Evolutionary conservation across 2,113 vertebrate genomes (phyloP).

Genomic region (Callionymus lyra): DNA sequence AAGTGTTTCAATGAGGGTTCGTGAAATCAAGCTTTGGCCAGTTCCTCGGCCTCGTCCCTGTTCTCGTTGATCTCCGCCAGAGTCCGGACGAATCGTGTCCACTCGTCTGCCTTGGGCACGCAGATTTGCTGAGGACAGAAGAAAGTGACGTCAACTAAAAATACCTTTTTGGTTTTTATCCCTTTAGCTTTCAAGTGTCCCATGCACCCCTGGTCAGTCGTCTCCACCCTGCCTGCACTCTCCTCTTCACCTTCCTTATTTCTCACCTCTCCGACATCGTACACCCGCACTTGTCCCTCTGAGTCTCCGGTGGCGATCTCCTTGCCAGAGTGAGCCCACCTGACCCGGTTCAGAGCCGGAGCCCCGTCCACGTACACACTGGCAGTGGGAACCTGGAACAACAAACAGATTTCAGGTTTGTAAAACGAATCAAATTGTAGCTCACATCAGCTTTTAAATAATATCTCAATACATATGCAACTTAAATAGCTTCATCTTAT

Average conservation of each 20-base stretch:
- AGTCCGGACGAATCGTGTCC: conserved; percentile 88
- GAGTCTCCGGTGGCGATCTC: conserved; percentile 98
- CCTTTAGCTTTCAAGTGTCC: no score
- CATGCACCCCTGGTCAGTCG: no score
- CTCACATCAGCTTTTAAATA: neutral
- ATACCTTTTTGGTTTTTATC: no score
- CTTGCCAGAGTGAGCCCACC: conserved; percentile 90
- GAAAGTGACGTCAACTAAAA: neutral
- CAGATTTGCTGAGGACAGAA: conserved; percentile 81
- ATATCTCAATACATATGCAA: no score
- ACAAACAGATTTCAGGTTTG: no score
- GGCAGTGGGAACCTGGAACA: conserved; percentile 83
- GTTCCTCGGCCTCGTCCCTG: conserved; percentile 90
- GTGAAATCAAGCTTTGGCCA: conserved; percentile 68
- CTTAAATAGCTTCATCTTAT: no score
- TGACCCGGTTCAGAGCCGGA: conserved; percentile 89
- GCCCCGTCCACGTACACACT: conserved; percentile 88
- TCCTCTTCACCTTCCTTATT: no score
- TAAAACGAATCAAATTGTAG: neutral
- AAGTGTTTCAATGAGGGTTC: conserved; percentile 2
- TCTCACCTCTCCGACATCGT: conserved; percentile 93
- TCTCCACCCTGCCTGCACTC: no score
- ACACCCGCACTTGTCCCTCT: conserved; percentile 90
- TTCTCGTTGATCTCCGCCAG: conserved; percentile 93
- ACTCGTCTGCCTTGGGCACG: conserved; percentile 88